These are phyloP conservation scores for Genyomyrus donnyi DNA, from an alignment of 2,113 vertebrate species.

Conservation along the genomic window DNA sequence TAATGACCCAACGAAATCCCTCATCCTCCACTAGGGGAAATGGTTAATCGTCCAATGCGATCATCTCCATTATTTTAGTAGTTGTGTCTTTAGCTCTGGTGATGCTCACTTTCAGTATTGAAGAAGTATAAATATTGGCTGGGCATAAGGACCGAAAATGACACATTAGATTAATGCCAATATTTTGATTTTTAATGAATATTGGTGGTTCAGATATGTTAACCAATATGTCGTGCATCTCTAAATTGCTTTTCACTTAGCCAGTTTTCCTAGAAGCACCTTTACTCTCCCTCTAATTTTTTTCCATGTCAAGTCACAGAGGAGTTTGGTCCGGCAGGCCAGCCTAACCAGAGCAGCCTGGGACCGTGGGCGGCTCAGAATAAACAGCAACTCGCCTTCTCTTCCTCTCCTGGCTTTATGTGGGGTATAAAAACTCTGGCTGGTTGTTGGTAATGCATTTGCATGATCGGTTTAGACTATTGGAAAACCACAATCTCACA, in stretches of 20 bases:
- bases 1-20: not conserved
- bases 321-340: not conserved
- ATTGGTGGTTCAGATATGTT: not conserved
- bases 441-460: constrained; percentile 26
- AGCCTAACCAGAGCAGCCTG: not conserved
- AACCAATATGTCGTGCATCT: not conserved
- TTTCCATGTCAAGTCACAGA: constrained; percentile 13
- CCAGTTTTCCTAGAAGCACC: not conserved
- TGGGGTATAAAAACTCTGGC: constrained; percentile 26
- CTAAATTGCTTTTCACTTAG: not conserved
- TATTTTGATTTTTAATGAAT: not conserved
- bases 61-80: not conserved
- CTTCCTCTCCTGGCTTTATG: constrained; percentile 27
- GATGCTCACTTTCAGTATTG: not conserved
- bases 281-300: not conserved
- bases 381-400: constrained; percentile 16
- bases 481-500: constrained; percentile 26
- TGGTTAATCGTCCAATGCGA: not conserved
- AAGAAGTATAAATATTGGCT: not conserved
- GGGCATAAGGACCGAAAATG: not conserved
- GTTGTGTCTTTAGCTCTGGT: not conserved
- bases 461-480: constrained; percentile 31
- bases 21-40: not conserved
- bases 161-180: not conserved
- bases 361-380: constrained; percentile 17